Evolutionary conservation across 2,888 invertebrate genomes (phyloP), one percentile per base, ranked within the genome.

Genomic region (Macrosoma leucophasiata): DNA sequence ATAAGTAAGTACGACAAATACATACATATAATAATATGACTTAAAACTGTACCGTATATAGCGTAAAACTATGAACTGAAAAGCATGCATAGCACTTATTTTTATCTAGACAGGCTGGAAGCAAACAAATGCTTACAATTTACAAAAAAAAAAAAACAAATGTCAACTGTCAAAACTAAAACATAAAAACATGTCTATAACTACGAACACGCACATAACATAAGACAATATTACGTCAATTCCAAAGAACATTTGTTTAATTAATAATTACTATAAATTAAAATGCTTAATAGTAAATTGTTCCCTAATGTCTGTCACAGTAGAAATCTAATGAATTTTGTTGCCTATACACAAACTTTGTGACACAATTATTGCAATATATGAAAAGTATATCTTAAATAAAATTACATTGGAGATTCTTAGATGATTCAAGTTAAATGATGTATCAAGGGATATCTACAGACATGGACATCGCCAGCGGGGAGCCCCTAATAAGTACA

Each of bases 71-170:
- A 79, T 77, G 81, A 79, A 82, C 82, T 81, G 82, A 78, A 70
- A 79, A 82, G 84, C 84, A 84, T 82, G 84, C 84, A 81, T 76
- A 81, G 79, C 76, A 57, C 69, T 72, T 67, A 72, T 56, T 48
- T 58, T 56, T 60, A 62, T 52, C 62, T 61, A 62, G 41, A 58
- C 62, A 61, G 76, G 73, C 78, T 72, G 65, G 51, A 82, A 82
- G 82, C 84, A 78, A 76, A 79, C 84, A 84, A 82, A 84, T 84
- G 84, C 84, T 84, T 84, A 84, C 84, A 84, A 84, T 82, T 84
- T 78, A 84, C 84, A 84, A 75, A 74, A 62, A 46, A 62, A 71
- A 68, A 62, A 48, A 48, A 48, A 50, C 46, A 52, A 46, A 50
- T n/a, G n/a, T n/a, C n/a, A 55, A 53, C 51, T 54, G 46, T 60